Evolutionary conservation across 1,140 invertebrate genomes (phyloP).

Genomic region (Nymphalis io): DNA sequence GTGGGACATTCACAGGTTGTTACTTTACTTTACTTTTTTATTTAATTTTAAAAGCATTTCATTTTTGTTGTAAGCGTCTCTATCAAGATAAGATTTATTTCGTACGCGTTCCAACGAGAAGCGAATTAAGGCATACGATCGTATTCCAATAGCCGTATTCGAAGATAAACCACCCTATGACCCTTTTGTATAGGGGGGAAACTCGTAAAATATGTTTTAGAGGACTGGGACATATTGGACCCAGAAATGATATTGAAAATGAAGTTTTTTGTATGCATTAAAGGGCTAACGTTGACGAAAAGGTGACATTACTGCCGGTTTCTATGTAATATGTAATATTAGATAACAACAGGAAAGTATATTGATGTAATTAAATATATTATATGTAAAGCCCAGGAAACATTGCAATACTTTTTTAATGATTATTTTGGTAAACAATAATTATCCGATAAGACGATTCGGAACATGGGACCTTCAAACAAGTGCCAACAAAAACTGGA

Average conservation of each 20-base stretch:
- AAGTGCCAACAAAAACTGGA: no score
- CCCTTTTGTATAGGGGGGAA: conserved; percentile 34
- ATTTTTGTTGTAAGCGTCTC: neutral
- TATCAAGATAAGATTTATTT: conserved; percentile 24
- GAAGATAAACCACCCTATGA: conserved; percentile 40
- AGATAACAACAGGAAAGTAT: neutral
- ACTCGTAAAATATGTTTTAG: conserved; percentile 64
- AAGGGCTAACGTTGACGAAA: conserved; percentile 52
- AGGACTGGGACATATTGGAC: conserved; percentile 49
- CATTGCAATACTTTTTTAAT: no score
- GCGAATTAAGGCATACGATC: conserved; percentile 30
- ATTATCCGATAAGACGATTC: no score
- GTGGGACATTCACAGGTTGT: no score
- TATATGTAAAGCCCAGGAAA: neutral
- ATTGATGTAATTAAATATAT: conserved; percentile 1
- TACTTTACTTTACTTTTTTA: no score
- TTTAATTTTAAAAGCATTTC: no score
- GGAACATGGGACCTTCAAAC: no score
- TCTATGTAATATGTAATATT: neutral
- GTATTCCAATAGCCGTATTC: conserved; percentile 30
- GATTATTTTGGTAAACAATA: no score
- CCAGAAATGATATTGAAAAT: conserved; percentile 56
- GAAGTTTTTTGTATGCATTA: conserved; percentile 66
- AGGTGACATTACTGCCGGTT: conserved; percentile 32
- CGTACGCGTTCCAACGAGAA: conserved; percentile 7